Base-by-base conservation (phyloP, 2,888 invertebrate species). In the Creontiades dilutus region DNA sequence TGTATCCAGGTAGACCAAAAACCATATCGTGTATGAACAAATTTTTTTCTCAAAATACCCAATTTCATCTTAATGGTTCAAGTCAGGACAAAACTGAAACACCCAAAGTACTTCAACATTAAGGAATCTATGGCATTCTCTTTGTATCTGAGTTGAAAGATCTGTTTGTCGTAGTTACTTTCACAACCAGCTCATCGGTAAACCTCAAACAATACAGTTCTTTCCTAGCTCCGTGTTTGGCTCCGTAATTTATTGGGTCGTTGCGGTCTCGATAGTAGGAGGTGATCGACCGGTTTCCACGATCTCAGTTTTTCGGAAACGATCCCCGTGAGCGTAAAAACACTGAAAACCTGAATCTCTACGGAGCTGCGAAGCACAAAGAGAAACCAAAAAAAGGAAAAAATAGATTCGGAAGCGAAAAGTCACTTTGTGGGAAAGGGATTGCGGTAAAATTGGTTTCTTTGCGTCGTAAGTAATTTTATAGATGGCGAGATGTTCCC, bases 391-490 rank as follows among this genome's bases (percentile, higher is more conserved):
- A 52, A 16, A 52, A 52, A 16, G 16, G 11, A 52, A 16, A 52
- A 52, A 16, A 11, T 14, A 52, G 52, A 52, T 52, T 52, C 52
- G 52, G 37, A 1, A 16, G 13, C 11, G 52, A 52, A 52, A 52
- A 52, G 52, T 52, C 3, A 52, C 52, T 3, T 52, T 52, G 13
- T 7, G 37, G 37, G 37, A 57, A n/a, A 16, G n/a, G 19, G 23
- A 23, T 68, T 68, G 68, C 68, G 68, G 68, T 68, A 13, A 19
- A 68, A 9, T 27, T 23, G 68, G 68, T 68, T 68, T 68, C 27
- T 23, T 23, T 23, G 4, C 23, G 11, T 19, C 68, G 12, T 27
- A 27, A 68, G 19, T 68, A 68, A 68, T 23, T 19, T 68, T 23
- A 19, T 37, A 68, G 19, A 68, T 23, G 52, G 52, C 52, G 11